A percentile compares a stretch with the other conserved stretches of the same genome.
These are phyloP conservation scores for Montipora sp. DNA, from an alignment of 64 coral and sea anemone species.

Conservation along the genomic window DNA sequence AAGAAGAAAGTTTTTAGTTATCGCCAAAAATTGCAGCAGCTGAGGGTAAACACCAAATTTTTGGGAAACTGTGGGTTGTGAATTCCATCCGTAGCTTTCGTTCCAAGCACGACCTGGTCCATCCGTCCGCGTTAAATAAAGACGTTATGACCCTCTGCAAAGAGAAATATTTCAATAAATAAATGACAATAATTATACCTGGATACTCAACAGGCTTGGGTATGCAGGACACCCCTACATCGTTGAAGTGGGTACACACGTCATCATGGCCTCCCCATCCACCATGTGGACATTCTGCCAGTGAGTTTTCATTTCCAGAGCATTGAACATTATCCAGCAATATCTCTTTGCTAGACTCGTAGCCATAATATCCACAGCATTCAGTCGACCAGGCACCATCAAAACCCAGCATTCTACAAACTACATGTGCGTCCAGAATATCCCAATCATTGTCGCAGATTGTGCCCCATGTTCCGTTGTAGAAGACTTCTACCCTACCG, in stretches of 20 bases:
- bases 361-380: slow-evolving; percentile 22
- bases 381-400: slow-evolving; percentile 2
- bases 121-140: not conserved
- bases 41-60: too few species aligned
- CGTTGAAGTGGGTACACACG: not conserved
- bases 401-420: slow-evolving; percentile 35
- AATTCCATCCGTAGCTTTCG: too few species aligned
- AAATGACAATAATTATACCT: not conserved
- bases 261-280: not conserved
- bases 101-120: too few species aligned
- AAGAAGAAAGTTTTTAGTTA: too few species aligned
- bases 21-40: too few species aligned
- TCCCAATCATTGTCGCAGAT: slow-evolving; percentile 42
- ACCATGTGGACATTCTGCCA: slow-evolving; percentile 26
- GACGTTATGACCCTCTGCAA: too few species aligned
- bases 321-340: slow-evolving; percentile 23
- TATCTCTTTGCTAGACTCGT: not conserved
- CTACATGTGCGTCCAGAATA: slow-evolving; percentile 24
- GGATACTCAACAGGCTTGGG: slow-evolving; percentile 12
- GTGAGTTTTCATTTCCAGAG: not conserved
- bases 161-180: too few species aligned
- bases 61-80: too few species aligned
- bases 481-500: not conserved
- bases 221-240: slow-evolving; percentile 32
- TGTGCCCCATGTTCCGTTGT: slow-evolving; percentile 22